Evolutionary conservation across 2,113 vertebrate genomes (phyloP), one percentile per base, ranked within the genome.

Genomic region (Chaetodon auriga): DNA sequence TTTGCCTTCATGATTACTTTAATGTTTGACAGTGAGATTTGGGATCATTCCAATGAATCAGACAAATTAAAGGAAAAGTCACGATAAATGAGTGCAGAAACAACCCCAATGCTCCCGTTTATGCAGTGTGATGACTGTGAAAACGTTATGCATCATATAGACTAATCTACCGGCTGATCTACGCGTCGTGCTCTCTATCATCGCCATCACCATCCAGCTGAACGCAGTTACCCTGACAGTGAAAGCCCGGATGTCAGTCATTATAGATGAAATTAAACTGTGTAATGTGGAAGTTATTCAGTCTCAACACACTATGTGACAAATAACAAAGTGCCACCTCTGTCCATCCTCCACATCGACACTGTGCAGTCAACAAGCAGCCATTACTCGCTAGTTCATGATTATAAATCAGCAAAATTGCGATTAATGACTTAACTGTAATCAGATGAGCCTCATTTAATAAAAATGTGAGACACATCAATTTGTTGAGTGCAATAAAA

Each of bases 1-100:
- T 41, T 48, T 35, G 13, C 9, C 55, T 23, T 19, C 15, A 14
- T 57, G 69, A 75, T 69, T 41, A 78, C 53, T 73, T 41, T 18
- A 68, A 72, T 30, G 18, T 10, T 5, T 16, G 3, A 57, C 15
- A 36, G 3, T 10, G 36, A 65, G 51, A 48, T 49, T 2, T 61
- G n/a, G 2, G 13, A 54, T 58, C 0, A 2, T 12, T 62, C 51
- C 51, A 19, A 53, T 23, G n/a, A 53, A 51, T 51, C 43, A 18
- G 14, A 38, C n/a, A 45, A 45, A 35, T 14, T 15, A 7, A 15
- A 3, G 18, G 30, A 15, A 51, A 18, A 51, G 36, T 7, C 14
- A 23, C 3, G 14, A 49, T 51, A 68, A 30, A 49, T 18, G 25
- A 51, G 46, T 68, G 64, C 23, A 68, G 43, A 25, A 19, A 38